These are phyloP conservation scores for Hydropsyche tenuis DNA, from an alignment of 1,140 invertebrate genomes.

Conservation along the genomic window DNA sequence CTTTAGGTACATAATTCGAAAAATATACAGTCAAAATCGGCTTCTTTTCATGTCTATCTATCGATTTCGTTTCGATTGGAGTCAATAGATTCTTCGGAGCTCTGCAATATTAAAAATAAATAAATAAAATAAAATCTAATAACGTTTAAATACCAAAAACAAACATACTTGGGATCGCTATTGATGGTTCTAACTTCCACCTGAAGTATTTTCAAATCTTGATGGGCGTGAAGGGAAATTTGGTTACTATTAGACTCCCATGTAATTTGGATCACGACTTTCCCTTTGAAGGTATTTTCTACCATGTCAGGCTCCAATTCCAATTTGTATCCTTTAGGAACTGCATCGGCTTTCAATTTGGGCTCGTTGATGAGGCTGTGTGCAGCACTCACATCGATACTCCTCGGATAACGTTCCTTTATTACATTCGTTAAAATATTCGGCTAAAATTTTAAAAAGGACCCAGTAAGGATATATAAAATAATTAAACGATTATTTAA, in stretches of 20 bases:
- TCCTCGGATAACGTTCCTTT: constrained; percentile 54
- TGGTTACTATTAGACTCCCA: constrained; percentile 63
- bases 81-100: not conserved
- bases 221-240: constrained; percentile 68
- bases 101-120: too few species aligned
- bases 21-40: constrained; percentile 64
- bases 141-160: constrained; percentile 5
- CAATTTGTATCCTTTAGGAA: constrained; percentile 68
- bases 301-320: constrained; percentile 67
- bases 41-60: constrained; percentile 61
- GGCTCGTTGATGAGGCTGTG: constrained; percentile 65
- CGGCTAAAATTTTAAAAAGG: constrained; percentile 30
- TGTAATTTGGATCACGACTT: constrained; percentile 67
- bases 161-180: constrained; percentile 36
- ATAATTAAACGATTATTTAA: not conserved
- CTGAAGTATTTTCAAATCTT: constrained; percentile 63
- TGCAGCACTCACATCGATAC: constrained; percentile 68
- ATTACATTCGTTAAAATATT: constrained; percentile 29
- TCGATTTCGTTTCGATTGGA: constrained; percentile 36
- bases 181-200: constrained; percentile 53
- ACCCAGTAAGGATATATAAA: too few species aligned
- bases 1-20: constrained; percentile 62
- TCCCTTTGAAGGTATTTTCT: constrained; percentile 66
- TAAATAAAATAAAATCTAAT: constrained; percentile 4
- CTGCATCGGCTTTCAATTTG: constrained; percentile 63